These are phyloP conservation scores for Papilio polytes DNA, from an alignment of 1,140 invertebrate species.

Conservation along the genomic window DNA sequence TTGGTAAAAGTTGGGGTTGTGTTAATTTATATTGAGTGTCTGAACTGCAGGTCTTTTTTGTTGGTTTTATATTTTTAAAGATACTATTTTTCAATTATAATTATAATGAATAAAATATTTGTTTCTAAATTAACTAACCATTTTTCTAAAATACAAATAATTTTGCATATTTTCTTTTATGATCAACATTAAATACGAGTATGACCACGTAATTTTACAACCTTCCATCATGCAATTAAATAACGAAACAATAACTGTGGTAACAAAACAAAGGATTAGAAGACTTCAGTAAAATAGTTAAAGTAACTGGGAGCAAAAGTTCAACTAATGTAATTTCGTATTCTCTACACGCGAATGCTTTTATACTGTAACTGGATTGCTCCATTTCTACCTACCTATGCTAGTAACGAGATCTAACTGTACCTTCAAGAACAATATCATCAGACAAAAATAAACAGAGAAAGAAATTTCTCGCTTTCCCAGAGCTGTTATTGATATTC, in stretches of 20 bases:
- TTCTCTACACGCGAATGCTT: slow-evolving; percentile 1
- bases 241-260: not conserved
- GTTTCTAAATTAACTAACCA: no score
- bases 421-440: not conserved
- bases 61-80: no score
- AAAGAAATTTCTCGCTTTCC: not conserved
- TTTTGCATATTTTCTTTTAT: not conserved
- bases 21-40: not conserved
- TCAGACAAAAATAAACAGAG: not conserved
- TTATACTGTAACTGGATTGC: not conserved
- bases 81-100: not conserved
- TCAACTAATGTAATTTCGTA: not conserved
- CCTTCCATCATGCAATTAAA: not conserved
- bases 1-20: not conserved
- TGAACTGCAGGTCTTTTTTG: not conserved
- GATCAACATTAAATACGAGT: not conserved
- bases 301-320: not conserved
- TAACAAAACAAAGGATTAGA: not conserved
- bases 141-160: not conserved
- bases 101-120: not conserved
- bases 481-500: not conserved
- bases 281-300: not conserved
- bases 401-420: not conserved
- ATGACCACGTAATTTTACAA: not conserved
- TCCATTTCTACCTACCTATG: not conserved